These are phyloP conservation scores for Heterocephalus glaber DNA, from an alignment of 2,113 vertebrate genomes.

Conservation along the genomic window DNA sequence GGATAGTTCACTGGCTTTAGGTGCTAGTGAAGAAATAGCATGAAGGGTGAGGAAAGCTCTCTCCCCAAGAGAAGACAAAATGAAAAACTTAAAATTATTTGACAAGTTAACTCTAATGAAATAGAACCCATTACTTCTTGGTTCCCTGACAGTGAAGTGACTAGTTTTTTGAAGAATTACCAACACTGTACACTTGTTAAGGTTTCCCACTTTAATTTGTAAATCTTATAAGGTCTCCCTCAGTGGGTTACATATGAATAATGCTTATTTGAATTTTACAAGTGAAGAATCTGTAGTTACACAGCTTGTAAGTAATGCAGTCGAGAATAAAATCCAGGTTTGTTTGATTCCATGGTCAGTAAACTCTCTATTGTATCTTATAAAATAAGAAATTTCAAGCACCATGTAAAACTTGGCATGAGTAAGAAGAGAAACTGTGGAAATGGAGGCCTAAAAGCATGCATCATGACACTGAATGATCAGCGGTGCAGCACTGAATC, in stretches of 20 bases:
- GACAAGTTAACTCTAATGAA: constrained; percentile 16
- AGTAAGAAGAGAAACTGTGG: not conserved
- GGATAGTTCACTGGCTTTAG: not conserved
- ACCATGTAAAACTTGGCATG: not conserved
- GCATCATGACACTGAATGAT: not conserved
- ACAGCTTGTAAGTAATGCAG: not conserved
- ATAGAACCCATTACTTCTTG: not conserved
- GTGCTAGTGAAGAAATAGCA: fast-evolving
- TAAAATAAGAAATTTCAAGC: constrained; percentile 20
- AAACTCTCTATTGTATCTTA: not conserved
- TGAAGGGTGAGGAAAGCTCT: not conserved
- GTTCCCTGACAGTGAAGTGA: not conserved
- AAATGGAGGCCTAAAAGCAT: not conserved
- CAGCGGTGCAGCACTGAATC: not conserved
- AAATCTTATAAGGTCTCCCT: not conserved
- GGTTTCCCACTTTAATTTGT: not conserved
- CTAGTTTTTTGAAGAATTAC: constrained; percentile 6
- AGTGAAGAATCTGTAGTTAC: not conserved
- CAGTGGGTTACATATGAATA: not conserved
- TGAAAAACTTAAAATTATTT: not conserved
- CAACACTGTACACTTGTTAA: not conserved
- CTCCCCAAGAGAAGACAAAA: not conserved
- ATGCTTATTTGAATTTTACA: constrained; percentile 38
- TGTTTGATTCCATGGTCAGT: not conserved
- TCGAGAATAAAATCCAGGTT: constrained; percentile 1